A percentile compares a stretch with the other conserved stretches of the same genome.
These are phyloP conservation scores for Suillia variegata DNA, from an alignment of 2,888 invertebrate species.

Conservation along the genomic window DNA sequence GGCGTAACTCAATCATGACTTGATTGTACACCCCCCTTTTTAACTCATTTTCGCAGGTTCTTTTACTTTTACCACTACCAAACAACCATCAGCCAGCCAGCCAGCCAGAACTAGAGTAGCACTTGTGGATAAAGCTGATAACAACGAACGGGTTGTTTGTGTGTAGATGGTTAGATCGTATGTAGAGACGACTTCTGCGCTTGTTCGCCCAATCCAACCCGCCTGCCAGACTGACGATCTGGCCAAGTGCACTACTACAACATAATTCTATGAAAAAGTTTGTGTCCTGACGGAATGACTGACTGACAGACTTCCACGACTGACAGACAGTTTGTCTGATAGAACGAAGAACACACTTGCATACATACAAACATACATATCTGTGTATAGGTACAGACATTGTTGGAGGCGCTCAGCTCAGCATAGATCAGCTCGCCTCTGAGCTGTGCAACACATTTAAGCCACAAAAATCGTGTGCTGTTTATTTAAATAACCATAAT, in stretches of 20 bases:
- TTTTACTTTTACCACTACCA: no score
- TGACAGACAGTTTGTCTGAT: conserved; percentile 6
- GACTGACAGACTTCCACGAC: no score
- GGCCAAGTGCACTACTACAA: no score
- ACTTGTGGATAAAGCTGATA: not conserved
- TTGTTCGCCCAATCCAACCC: no score
- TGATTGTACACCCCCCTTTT: conserved; percentile 50
- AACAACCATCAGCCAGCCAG: not conserved
- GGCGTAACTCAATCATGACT: conserved; percentile 58
- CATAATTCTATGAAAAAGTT: no score
- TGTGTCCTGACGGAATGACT: conserved; percentile 10
- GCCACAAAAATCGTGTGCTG: conserved; percentile 58
- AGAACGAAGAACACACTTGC: not conserved
- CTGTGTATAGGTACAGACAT: conserved; percentile 30
- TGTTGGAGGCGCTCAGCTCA: conserved; percentile 46
- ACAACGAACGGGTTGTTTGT: no score
- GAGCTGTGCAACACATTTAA: conserved; percentile 42
- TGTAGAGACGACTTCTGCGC: not conserved
- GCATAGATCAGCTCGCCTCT: conserved; percentile 33
- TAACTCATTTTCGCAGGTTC: conserved; percentile 1
- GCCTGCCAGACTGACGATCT: no score
- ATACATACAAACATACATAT: not conserved
- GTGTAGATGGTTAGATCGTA: no score
- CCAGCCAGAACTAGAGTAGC: conserved; percentile 8
- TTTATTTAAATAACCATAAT: conserved; percentile 61